Evolutionary conservation across 2,113 vertebrate genomes (phyloP).

Genomic region (Acinonyx jubatus): DNA sequence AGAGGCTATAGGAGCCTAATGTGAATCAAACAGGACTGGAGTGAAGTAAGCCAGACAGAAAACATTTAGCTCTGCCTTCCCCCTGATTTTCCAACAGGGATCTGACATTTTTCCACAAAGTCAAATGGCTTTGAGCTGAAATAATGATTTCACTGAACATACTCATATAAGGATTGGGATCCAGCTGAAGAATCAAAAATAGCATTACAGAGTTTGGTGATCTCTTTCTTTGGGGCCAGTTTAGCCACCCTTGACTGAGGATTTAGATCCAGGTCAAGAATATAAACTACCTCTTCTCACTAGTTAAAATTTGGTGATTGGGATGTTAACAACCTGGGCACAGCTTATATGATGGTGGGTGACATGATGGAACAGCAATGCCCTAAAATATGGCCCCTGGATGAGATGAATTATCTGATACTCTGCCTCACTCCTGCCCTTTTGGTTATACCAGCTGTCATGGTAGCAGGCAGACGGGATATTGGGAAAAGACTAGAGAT

Average conservation of each 20-base stretch:
- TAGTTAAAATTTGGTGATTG: neutral
- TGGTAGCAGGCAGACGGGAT: neutral
- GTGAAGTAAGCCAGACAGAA: neutral
- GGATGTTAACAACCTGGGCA: neutral
- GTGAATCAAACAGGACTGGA: neutral
- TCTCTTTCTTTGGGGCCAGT: neutral
- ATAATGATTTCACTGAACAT: neutral
- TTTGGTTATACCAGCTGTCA: neutral
- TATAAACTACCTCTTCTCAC: neutral
- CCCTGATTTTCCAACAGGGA: neutral
- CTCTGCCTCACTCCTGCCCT: neutral
- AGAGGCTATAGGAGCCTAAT: neutral
- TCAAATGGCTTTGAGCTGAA: neutral
- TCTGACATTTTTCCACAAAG: neutral
- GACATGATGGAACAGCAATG: neutral
- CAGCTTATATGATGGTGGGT: neutral
- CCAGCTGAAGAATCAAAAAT: neutral
- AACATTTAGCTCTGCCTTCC: neutral
- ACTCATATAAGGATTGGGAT: too few species aligned
- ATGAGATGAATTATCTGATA: neutral
- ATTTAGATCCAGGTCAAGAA: slow-evolving; percentile 17
- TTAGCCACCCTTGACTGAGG: neutral
- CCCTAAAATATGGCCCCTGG: neutral
- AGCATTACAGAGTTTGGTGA: neutral
- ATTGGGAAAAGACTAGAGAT: neutral